phyloP scores from a whole-genome alignment of 2,113 vertebrate species.

The Actenoides lindsayi region DNA sequence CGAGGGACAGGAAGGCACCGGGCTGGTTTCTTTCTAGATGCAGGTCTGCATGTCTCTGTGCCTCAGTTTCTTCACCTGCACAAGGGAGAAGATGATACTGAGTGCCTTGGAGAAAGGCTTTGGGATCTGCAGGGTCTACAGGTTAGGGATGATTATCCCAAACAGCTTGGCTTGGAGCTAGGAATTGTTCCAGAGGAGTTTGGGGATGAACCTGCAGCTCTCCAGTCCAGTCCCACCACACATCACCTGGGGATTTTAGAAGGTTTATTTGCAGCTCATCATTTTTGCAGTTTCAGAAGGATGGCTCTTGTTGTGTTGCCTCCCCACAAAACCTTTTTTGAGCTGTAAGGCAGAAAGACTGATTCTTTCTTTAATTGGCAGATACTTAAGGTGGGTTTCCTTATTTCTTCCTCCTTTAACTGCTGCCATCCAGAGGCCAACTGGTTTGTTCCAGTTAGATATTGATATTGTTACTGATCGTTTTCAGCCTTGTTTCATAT shows the following conservation, averaged over 20 bases:
- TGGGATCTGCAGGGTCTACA: not conserved
- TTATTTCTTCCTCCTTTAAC: conserved; percentile 9
- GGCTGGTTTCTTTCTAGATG: not conserved
- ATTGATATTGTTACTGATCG: not conserved
- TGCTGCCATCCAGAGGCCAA: conserved; percentile 56
- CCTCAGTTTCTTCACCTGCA: not conserved
- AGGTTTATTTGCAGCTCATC: not conserved
- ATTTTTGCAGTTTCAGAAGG: not conserved
- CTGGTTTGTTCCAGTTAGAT: not conserved
- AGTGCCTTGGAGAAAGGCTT: not conserved
- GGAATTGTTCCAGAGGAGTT: not conserved
- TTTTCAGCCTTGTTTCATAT: not conserved
- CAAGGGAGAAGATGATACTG: not conserved
- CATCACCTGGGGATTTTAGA: not conserved
- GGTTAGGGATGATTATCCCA: not conserved
- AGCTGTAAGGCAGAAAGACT: not conserved
- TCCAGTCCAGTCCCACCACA: not conserved
- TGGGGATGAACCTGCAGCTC: not conserved
- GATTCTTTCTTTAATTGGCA: not conserved
- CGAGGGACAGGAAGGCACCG: not conserved
- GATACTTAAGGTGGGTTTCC: not conserved
- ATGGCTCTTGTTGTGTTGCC: not conserved
- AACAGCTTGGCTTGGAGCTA: not conserved
- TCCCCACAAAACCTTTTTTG: not conserved
- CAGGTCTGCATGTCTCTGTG: not conserved